Conservation (phyloP, 2,113 vertebrate species). For the Malurus alboscapulatus region DNA sequence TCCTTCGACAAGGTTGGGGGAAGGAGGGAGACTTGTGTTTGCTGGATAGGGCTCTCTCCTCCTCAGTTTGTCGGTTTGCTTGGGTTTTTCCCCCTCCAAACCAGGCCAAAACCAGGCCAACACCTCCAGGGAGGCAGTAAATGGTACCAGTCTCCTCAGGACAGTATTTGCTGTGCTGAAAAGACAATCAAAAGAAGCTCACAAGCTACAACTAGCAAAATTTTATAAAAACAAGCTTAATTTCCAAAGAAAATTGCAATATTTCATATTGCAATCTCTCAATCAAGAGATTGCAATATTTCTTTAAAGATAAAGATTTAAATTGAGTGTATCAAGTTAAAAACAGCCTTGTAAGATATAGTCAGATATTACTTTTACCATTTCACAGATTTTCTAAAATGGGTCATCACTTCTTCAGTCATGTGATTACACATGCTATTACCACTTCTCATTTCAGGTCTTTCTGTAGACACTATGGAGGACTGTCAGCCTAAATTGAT, state of each 20-base stretch:
- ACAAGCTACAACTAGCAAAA: not conserved
- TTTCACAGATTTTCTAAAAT: constrained; percentile 4
- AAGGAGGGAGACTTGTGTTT: accelerated
- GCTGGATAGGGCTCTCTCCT: not conserved
- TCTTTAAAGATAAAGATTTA: constrained; percentile 1
- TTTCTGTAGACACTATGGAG: not conserved
- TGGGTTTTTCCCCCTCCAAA: not conserved
- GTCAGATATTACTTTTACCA: not conserved
- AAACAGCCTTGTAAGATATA: not conserved
- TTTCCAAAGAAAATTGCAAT: not conserved
- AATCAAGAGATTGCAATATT: not conserved
- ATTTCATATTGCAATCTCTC: too few relatives aligned
- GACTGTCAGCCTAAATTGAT: constrained; percentile 8
- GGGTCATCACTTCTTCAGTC: not conserved
- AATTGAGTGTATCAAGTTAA: not conserved
- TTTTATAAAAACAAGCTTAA: not conserved
- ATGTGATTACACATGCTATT: not conserved
- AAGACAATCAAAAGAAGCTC: not conserved
- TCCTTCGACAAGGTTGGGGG: not conserved
- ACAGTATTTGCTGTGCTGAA: not conserved
- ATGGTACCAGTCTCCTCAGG: not conserved
- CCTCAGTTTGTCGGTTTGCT: not conserved
- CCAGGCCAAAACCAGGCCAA: not conserved
- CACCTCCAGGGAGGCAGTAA: not conserved
- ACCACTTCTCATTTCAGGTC: constrained; percentile 24